Conservation (phyloP, 2,888 invertebrate genomes). For the Thymelicus lineola region DNA sequence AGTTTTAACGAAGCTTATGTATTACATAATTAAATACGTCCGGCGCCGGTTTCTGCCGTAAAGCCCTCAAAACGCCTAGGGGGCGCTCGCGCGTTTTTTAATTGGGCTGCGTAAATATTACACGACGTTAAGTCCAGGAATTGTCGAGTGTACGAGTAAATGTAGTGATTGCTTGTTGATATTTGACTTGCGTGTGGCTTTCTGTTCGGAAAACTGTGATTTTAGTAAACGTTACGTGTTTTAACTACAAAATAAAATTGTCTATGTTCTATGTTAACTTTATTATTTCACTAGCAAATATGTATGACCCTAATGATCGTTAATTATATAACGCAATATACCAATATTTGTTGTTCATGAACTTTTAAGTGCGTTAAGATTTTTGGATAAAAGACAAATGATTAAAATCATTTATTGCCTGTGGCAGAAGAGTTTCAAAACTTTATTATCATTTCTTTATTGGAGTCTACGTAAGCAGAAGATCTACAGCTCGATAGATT, state of each 20-base stretch:
- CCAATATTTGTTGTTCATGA: too few species aligned
- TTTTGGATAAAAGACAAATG: too few species aligned
- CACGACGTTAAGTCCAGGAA: slow-evolving; percentile 35
- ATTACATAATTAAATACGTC: slow-evolving; percentile 61
- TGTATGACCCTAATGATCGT: too few species aligned
- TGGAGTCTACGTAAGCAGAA: too few species aligned
- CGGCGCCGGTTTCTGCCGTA: slow-evolving; percentile 42
- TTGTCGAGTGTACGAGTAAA: slow-evolving; percentile 29
- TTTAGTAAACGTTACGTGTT: neutral
- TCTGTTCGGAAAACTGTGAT: slow-evolving; percentile 16
- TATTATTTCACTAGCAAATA: neutral
- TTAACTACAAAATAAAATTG: neutral
- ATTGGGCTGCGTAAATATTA: slow-evolving; percentile 62
- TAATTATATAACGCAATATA: too few species aligned
- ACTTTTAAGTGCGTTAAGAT: too few species aligned
- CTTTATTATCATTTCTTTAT: too few species aligned
- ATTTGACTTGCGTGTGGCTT: slow-evolving; percentile 24
- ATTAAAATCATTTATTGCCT: too few species aligned
- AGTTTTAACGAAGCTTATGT: slow-evolving; percentile 48
- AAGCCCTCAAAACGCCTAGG: slow-evolving; percentile 54
- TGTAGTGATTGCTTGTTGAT: slow-evolving; percentile 33
- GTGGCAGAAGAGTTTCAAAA: too few species aligned
- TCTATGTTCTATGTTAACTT: neutral
- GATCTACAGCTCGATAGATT: too few species aligned
- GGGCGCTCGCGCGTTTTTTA: slow-evolving; percentile 58